phyloP scores from a whole-genome alignment of 2,888 invertebrate species.

The Sesia bembeciformis region DNA sequence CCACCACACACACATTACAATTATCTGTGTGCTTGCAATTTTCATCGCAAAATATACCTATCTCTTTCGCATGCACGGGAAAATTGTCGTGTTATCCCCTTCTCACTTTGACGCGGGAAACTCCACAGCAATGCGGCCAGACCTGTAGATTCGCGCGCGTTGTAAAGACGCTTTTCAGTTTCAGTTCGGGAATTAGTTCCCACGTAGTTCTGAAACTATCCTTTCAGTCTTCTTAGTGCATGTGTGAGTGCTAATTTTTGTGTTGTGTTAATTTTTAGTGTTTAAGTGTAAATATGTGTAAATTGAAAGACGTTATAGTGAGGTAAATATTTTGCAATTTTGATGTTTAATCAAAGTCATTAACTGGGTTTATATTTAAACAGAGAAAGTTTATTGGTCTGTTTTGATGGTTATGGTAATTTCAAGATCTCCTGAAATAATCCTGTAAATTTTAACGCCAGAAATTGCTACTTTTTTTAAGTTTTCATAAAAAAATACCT shows the following conservation, averaged over 20 bases:
- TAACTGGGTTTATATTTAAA: neutral
- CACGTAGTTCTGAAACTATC: constrained; percentile 9
- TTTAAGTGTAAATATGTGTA: constrained; percentile 10
- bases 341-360: too few species aligned
- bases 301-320: constrained; percentile 56
- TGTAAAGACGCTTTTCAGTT: constrained; percentile 39
- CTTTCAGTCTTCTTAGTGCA: constrained; percentile 8
- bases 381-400: neutral
- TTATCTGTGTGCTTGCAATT: neutral
- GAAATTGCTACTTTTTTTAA: too few species aligned
- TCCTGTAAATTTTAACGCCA: neutral
- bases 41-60: constrained; percentile 8
- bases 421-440: neutral
- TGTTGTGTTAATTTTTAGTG: constrained; percentile 17
- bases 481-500: too few species aligned
- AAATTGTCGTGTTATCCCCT: constrained; percentile 18
- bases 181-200: constrained; percentile 19
- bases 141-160: constrained; percentile 60
- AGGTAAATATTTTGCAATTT: constrained; percentile 29
- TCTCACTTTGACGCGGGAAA: constrained; percentile 45
- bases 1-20: neutral
- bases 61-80: constrained; percentile 23
- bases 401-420: neutral
- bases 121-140: constrained; percentile 45
- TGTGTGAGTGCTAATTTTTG: constrained; percentile 17